Percentiles rank a stretch among this genome's conserved stretches.
These are phyloP conservation scores for Acanthosepion lycidas DNA, from an alignment of 2,888 invertebrate genomes.

Conservation along the genomic window DNA sequence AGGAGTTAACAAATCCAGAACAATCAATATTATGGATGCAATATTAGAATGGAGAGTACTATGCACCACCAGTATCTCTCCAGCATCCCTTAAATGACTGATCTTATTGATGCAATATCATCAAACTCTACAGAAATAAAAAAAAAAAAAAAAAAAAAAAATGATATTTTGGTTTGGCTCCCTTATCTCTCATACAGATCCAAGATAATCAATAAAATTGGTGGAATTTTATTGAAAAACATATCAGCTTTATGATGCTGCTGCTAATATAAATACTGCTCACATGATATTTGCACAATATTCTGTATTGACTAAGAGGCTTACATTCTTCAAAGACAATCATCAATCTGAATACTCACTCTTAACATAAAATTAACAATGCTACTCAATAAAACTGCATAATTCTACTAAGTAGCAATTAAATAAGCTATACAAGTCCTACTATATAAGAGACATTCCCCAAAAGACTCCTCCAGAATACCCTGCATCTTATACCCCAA, in stretches of 20 bases:
- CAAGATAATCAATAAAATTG: neutral
- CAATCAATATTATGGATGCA: slow-evolving; percentile 18
- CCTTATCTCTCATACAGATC: neutral
- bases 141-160: neutral
- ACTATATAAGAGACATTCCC: no score
- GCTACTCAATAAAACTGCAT: no score
- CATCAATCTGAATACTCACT: no score
- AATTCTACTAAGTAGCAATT: no score
- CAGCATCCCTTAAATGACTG: neutral
- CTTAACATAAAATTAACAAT: no score
- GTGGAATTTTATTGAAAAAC: neutral
- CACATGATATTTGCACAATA: neutral
- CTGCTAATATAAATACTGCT: neutral
- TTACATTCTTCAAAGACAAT: no score
- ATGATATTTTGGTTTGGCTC: neutral
- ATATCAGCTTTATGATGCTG: neutral
- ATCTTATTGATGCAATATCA: neutral
- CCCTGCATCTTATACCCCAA: no score
- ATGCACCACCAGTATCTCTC: neutral
- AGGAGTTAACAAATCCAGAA: neutral
- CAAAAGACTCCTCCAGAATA: no score
- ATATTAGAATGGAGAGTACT: neutral
- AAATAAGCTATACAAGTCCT: no score
- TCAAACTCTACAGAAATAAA: neutral
- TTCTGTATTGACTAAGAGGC: neutral